Percentiles rank a stretch among this genome's conserved stretches.
Evolutionary conservation across 2,888 invertebrate genomes (phyloP).

Genomic region (Cephus runcator): DNA sequence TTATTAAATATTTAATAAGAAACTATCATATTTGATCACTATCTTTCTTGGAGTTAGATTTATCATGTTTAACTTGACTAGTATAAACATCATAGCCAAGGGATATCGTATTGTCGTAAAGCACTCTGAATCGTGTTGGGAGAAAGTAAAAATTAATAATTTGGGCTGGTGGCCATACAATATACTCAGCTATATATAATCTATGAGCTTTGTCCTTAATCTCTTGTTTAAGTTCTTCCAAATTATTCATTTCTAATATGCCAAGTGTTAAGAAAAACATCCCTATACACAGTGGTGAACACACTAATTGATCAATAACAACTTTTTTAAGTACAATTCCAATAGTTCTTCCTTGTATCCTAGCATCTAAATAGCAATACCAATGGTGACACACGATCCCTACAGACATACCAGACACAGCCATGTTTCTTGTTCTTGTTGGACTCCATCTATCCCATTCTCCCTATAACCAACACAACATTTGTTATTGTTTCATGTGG

Average conservation of each 20-base stretch:
- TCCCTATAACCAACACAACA: constrained; percentile 45
- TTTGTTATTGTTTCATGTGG: not conserved
- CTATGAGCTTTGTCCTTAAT: constrained; percentile 79
- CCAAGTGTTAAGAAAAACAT: constrained; percentile 83
- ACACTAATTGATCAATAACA: constrained; percentile 83
- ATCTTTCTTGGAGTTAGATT: constrained; percentile 24
- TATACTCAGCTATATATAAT: constrained; percentile 88
- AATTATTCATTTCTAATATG: constrained; percentile 74
- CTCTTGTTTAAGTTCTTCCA: constrained; percentile 74
- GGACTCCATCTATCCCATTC: constrained; percentile 71
- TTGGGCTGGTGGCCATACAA: constrained; percentile 94
- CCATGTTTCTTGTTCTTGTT: constrained; percentile 79
- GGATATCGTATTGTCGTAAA: constrained; percentile 88
- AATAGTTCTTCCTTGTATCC: constrained; percentile 76
- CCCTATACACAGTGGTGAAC: constrained; percentile 83
- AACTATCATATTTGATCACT: constrained; percentile 18
- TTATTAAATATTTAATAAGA: not conserved
- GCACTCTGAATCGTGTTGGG: constrained; percentile 83
- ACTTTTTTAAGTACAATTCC: constrained; percentile 80
- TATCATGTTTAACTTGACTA: constrained; percentile 79
- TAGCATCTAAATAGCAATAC: constrained; percentile 82
- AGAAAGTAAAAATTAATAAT: constrained; percentile 91
- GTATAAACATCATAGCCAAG: constrained; percentile 88
- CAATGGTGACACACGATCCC: constrained; percentile 88
- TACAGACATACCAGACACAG: constrained; percentile 79